Percentiles rank a stretch among this genome's conserved stretches.
These are phyloP conservation scores for Caenorhabditis sp. DNA, from an alignment of 2,888 invertebrate species.

Conservation along the genomic window DNA sequence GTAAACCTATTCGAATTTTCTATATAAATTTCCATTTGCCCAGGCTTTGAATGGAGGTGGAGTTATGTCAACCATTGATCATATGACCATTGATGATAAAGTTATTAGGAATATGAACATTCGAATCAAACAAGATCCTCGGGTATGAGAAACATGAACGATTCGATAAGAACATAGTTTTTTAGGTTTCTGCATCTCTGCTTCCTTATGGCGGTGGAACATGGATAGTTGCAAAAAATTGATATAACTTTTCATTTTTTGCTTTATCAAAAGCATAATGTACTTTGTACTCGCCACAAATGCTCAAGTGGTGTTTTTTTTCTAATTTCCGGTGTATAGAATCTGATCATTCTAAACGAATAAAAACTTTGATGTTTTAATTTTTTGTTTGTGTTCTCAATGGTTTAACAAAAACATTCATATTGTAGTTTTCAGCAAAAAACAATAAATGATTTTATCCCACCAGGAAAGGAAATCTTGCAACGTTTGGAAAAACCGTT, in stretches of 20 bases:
- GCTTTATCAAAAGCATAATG: too few species aligned
- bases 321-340: too few species aligned
- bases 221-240: constrained; percentile 73
- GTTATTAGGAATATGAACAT: constrained; percentile 72
- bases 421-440: too few species aligned
- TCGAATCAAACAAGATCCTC: constrained; percentile 70
- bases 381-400: too few species aligned
- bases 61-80: constrained; percentile 69
- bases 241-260: not conserved
- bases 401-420: too few species aligned
- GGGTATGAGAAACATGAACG: constrained; percentile 45
- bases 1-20: constrained; percentile 35
- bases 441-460: too few species aligned
- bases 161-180: not conserved
- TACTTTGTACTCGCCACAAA: constrained; percentile 45
- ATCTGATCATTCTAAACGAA: too few species aligned
- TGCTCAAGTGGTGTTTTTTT: constrained; percentile 49
- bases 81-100: constrained; percentile 70
- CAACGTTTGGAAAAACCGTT: too few species aligned
- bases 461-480: too few species aligned
- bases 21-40: not conserved
- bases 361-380: too few species aligned
- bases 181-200: constrained; percentile 69
- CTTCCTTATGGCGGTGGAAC: constrained; percentile 73
- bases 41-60: constrained; percentile 71